Percentiles rank a stretch among this genome's conserved stretches.
Evolutionary conservation across 2,888 invertebrate genomes (phyloP).

Genomic region (Mactromeris polynyma): DNA sequence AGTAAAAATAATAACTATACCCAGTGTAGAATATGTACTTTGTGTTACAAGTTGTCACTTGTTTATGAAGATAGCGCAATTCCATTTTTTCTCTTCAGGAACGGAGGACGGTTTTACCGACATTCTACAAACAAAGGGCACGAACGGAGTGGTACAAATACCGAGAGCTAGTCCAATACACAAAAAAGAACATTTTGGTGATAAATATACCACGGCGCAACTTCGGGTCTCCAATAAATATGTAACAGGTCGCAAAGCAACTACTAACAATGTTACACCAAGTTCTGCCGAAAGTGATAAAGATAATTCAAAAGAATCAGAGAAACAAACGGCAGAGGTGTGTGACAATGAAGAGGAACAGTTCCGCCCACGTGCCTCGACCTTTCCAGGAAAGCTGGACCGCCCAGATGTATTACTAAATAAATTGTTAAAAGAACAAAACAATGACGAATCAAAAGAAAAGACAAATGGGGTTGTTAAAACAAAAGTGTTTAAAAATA

Average conservation of each 20-base stretch:
- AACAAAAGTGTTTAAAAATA: constrained; percentile 22
- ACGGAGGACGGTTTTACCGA: constrained; percentile 54
- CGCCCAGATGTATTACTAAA: constrained; percentile 38
- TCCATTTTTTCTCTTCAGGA: constrained; percentile 37
- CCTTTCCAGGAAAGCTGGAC: constrained; percentile 63
- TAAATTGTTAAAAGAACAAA: constrained; percentile 37
- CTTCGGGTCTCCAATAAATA: constrained; percentile 61
- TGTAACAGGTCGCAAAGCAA: constrained; percentile 2
- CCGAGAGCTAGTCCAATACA: constrained; percentile 39
- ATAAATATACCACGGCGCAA: constrained; percentile 14
- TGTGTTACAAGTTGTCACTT: background rate
- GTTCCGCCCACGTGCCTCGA: constrained; percentile 64
- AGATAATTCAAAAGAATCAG: background rate
- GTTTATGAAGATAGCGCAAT: background rate
- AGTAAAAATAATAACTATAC: too few species aligned
- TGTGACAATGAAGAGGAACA: constrained; percentile 21
- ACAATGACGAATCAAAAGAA: constrained; percentile 10
- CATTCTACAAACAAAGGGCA: constrained; percentile 43
- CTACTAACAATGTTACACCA: background rate
- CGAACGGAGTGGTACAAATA: constrained; percentile 42
- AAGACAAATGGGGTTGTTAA: background rate
- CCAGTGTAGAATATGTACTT: too few species aligned
- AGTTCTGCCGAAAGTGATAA: background rate
- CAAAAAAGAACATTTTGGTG: constrained; percentile 19
- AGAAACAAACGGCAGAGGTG: constrained; percentile 4